Conservation (phyloP, 2,888 invertebrate genomes). For the Lasioglossum leucozonium region DNA sequence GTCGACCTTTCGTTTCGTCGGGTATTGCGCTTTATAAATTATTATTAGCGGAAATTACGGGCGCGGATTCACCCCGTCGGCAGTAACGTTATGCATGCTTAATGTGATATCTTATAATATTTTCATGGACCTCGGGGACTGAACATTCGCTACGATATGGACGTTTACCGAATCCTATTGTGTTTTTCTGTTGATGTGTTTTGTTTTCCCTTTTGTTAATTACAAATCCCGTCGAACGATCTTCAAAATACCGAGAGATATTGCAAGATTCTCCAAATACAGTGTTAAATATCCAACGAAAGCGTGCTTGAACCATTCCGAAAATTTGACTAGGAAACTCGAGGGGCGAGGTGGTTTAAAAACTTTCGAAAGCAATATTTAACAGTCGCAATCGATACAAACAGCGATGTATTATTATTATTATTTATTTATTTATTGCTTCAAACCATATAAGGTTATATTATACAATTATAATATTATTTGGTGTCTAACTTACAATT, state of each 20-base stretch:
- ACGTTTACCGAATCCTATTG: constrained; percentile 27
- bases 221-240: background rate
- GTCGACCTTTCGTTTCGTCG: constrained; percentile 56
- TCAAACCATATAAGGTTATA: too few relatives aligned
- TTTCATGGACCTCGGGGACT: constrained; percentile 51
- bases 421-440: too few relatives aligned
- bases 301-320: background rate
- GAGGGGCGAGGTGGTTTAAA: too few relatives aligned
- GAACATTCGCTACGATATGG: background rate
- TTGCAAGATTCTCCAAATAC: background rate
- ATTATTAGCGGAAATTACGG: constrained; percentile 69
- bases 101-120: constrained; percentile 56
- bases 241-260: background rate
- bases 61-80: constrained; percentile 43
- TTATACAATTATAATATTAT: too few relatives aligned
- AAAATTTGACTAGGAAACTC: background rate
- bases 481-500: too few relatives aligned
- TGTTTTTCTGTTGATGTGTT: too few relatives aligned
- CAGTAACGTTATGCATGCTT: constrained; percentile 55
- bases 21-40: constrained; percentile 65
- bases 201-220: background rate
- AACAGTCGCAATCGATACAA: too few relatives aligned
- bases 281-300: background rate
- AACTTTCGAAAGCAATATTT: too few relatives aligned
- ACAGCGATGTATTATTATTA: too few relatives aligned